Evolutionary conservation across 1,140 invertebrate genomes (phyloP), one percentile per base, ranked within the genome.

Genomic region (Nasonia giraulti): DNA sequence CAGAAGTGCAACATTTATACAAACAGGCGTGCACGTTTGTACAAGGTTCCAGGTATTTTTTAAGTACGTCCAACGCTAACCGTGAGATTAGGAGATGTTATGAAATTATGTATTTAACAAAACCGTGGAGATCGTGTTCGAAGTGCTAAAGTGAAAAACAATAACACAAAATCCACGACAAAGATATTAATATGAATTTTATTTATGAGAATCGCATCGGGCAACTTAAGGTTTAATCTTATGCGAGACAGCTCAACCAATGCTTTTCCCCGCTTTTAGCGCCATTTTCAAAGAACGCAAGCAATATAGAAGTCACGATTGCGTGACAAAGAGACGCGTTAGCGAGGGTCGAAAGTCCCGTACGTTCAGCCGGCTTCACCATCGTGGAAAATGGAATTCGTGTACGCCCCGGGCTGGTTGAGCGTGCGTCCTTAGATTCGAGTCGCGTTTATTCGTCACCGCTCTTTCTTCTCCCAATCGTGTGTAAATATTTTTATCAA

Each of bases 401-500:
- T 81, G 80, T 81, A 81, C 80, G 68, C 80, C 80, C 80, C 80
- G 69, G 80, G 11, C 69, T 69, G 68, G 7, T 23, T 10, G 37
- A 80, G 2, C 11, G 55, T 62, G 55, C 55, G 55, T 62, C 20
- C 20, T 23, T 2, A 31, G 20, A 80, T 68, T 47, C 12, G 6
- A 40, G 10, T 14, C 68, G 20, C 8, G 8, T 69, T 77, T 74
- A 27, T 82, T 23, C 20, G 73, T 44, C 20, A 31, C n/a, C 44
- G 31, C 62, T 47, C 7, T 23, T 0, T 23, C 80, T 69, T 85
- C 31, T 37, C 27, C 37, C 7, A 50, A 81, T 75, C 37, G 6
- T 81, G 23, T 85, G 80, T 85, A 85, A 47, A 85, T 85, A 85
- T 85, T 82, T 85, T 85, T 82, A 82, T 71, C 10, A 23, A 71